A percentile compares a stretch with the other conserved stretches of the same genome.
phyloP scores from a whole-genome alignment of 2,113 vertebrate genomes.

The Crotalus viridis region DNA sequence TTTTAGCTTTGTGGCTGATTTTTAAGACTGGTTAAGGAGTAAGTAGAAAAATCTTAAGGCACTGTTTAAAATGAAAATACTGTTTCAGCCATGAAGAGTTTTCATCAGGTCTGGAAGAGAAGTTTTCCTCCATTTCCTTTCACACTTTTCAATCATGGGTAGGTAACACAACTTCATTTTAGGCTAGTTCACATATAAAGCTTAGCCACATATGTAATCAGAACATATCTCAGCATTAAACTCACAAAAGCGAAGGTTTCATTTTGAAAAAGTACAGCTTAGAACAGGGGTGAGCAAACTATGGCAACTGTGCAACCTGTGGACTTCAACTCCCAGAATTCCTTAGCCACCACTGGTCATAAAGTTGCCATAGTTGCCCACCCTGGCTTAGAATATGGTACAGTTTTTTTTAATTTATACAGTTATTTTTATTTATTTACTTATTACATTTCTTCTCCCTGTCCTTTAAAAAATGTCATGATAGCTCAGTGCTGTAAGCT shows the following conservation, averaged over 20 bases:
- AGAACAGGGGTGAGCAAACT: neutral
- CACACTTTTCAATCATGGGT: neutral
- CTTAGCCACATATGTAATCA: neutral
- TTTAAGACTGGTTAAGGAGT: slow-evolving; percentile 1
- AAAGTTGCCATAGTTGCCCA: too few relatives aligned
- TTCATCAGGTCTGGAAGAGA: neutral
- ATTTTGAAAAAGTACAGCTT: neutral
- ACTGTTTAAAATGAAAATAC: neutral
- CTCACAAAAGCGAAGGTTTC: neutral
- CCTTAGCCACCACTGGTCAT: too few relatives aligned
- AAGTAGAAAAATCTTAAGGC: neutral
- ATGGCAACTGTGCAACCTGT: too few relatives aligned
- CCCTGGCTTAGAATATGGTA: neutral
- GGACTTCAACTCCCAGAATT: too few relatives aligned
- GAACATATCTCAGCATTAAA: neutral
- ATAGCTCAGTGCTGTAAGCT: too few relatives aligned
- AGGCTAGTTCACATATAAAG: neutral
- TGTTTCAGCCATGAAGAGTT: neutral
- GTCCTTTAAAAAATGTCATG: too few relatives aligned
- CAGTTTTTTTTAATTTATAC: neutral
- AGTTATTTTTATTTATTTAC: too few relatives aligned
- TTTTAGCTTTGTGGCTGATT: neutral
- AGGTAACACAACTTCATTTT: neutral
- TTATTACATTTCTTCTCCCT: neutral
- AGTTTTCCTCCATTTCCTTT: neutral